Evolutionary conservation across 2,113 vertebrate genomes (phyloP).

Genomic region (Erythrocercus mccallii): DNA sequence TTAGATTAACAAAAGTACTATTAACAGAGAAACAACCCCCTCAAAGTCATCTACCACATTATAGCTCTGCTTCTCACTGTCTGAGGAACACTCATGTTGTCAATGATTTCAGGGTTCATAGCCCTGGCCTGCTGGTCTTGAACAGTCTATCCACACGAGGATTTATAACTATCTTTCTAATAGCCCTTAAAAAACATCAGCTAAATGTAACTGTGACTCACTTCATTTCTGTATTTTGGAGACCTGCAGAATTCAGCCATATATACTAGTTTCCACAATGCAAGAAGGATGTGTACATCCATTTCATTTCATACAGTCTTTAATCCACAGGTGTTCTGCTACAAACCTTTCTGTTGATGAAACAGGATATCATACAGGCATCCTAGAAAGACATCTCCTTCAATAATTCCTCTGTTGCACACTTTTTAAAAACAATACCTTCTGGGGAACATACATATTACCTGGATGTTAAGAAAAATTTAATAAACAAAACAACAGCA

Average conservation of each 20-base stretch:
- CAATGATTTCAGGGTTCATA: slow-evolving; percentile 7
- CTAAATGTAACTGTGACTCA: neutral
- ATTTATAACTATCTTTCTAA: neutral
- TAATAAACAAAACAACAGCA: neutral
- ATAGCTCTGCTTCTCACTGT: neutral
- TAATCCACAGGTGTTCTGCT: neutral
- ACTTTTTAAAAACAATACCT: neutral
- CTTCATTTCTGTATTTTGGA: neutral
- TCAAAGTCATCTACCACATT: neutral
- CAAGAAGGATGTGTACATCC: neutral
- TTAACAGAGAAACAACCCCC: neutral
- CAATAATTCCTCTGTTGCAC: neutral
- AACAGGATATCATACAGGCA: neutral
- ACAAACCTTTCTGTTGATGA: neutral
- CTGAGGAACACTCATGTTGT: neutral
- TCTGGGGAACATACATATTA: neutral
- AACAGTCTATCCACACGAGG: neutral
- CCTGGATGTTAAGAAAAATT: neutral
- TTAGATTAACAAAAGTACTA: neutral
- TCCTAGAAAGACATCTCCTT: neutral
- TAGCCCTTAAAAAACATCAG: neutral
- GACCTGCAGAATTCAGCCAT: neutral
- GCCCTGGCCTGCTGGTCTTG: neutral
- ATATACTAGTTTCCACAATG: neutral
- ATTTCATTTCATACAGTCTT: neutral